Evolutionary conservation across 2,797 vertebrate genomes (phyloP).

Genomic region (Epinephelus coioides): DNA sequence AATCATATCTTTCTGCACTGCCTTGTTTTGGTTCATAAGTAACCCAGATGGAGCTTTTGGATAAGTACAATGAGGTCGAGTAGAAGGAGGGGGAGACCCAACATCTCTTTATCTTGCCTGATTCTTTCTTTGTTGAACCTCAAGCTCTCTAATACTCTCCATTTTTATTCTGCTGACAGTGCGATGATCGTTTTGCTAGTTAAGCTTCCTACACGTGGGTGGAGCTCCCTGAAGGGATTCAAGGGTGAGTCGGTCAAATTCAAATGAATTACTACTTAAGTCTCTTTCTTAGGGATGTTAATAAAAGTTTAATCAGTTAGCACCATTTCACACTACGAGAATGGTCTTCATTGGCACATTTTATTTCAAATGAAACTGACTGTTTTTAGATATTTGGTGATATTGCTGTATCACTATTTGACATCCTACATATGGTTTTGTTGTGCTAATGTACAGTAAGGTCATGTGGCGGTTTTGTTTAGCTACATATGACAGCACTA

Average conservation of each 20-base stretch:
- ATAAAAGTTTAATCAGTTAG: conserved; percentile 34
- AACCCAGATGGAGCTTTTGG: conserved; percentile 22
- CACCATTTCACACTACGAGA: conserved; percentile 17
- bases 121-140: conserved; percentile 43
- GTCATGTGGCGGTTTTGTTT: conserved; percentile 21
- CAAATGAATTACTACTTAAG: conserved; percentile 42
- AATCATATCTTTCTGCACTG: conserved; percentile 41
- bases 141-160: conserved; percentile 23
- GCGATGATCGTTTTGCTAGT: conserved; percentile 43
- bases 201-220: conserved; percentile 64
- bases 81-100: not conserved
- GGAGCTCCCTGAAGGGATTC: conserved; percentile 56
- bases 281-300: conserved; percentile 31
- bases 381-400: conserved; percentile 7
- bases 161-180: conserved; percentile 62
- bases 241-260: conserved; percentile 61
- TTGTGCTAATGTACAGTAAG: not conserved
- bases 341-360: conserved; percentile 19
- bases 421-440: not conserved
- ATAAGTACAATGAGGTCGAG: conserved; percentile 12
- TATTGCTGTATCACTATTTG: not conserved
- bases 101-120: conserved; percentile 37
- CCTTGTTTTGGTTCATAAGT: conserved; percentile 26
- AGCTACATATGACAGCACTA: conserved; percentile 22
- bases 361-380: not conserved